Percentiles rank a stretch among this genome's conserved stretches.
Conservation (phyloP, 2,888 invertebrate genomes). For the Adelognathus sp. region DNA sequence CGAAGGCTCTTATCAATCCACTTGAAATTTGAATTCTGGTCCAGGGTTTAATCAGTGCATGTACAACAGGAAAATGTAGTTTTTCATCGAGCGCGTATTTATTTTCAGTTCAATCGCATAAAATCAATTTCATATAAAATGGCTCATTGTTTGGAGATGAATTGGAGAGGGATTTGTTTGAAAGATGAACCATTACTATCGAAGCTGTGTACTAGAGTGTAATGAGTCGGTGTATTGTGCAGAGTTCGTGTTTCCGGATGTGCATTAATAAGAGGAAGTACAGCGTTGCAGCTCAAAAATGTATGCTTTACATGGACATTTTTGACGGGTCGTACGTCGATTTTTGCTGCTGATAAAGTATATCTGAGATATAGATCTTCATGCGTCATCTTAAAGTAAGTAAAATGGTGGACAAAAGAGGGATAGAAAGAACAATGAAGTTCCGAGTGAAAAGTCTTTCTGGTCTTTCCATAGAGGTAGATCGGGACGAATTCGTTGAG, state of each 20-base stretch:
- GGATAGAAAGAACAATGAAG: neutral
- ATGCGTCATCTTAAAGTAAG: slow-evolving; percentile 14
- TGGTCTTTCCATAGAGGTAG: slow-evolving; percentile 48
- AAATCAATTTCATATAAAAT: slow-evolving; percentile 35
- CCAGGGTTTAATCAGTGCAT: neutral
- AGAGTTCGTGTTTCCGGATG: neutral
- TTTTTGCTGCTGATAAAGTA: slow-evolving; percentile 10
- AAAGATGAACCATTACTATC: neutral
- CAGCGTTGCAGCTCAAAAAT: slow-evolving; percentile 16
- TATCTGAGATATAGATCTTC: slow-evolving; percentile 39
- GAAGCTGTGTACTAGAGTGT: neutral
- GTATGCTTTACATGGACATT: neutral
- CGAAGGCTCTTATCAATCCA: too few relatives aligned
- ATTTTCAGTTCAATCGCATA: slow-evolving; percentile 51
- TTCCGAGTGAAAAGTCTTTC: slow-evolving; percentile 13
- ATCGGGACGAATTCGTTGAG: slow-evolving; percentile 38
- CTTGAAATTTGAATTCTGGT: too few relatives aligned
- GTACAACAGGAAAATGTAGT: neutral
- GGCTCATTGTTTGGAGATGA: slow-evolving; percentile 15
- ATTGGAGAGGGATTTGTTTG: slow-evolving; percentile 23
- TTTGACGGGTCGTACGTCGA: slow-evolving; percentile 13
- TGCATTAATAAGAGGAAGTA: neutral
- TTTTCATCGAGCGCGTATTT: slow-evolving; percentile 49
- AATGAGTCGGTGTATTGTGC: neutral
- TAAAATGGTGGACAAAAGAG: slow-evolving; percentile 1